These are phyloP conservation scores for Pantelozetes paolii DNA, from an alignment of 2,888 invertebrate species.

Conservation along the genomic window DNA sequence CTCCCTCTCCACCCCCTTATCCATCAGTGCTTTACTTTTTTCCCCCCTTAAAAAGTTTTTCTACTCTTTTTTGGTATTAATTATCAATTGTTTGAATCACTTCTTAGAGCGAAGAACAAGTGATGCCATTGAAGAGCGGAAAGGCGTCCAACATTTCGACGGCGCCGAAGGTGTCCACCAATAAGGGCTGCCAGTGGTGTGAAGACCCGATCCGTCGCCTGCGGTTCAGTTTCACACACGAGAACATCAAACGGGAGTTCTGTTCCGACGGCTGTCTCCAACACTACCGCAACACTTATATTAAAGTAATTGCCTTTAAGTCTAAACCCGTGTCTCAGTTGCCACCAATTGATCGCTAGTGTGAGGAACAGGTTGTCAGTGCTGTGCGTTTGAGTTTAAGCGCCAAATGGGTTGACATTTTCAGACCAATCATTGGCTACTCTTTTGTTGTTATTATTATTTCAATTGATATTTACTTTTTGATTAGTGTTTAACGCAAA, in stretches of 20 bases:
- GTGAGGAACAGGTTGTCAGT: no score
- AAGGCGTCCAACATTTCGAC: not conserved
- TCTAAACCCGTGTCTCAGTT: not conserved
- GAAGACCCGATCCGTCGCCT: slow-evolving; percentile 55
- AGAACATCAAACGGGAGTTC: slow-evolving; percentile 84
- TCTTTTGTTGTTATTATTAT: no score
- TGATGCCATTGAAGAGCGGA: not conserved
- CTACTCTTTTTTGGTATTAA: not conserved
- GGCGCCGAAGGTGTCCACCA: not conserved
- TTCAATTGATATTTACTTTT: no score
- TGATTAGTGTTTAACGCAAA: no score
- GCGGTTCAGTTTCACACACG: slow-evolving; percentile 79
- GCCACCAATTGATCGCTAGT: no score
- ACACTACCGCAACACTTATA: slow-evolving; percentile 80
- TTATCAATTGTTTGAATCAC: not conserved
- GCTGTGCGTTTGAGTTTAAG: no score
- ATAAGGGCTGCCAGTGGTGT: slow-evolving; percentile 46
- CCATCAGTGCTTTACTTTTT: not conserved
- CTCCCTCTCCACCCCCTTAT: no score
- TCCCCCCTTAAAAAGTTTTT: not conserved
- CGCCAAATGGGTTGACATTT: no score
- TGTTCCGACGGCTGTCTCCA: slow-evolving; percentile 84
- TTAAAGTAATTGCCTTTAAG: slow-evolving; percentile 58
- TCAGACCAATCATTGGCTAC: no score
- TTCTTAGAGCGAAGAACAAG: slow-evolving; percentile 4